Conservation (phyloP, 2,888 invertebrate genomes). For the Heliconius sara region DNA sequence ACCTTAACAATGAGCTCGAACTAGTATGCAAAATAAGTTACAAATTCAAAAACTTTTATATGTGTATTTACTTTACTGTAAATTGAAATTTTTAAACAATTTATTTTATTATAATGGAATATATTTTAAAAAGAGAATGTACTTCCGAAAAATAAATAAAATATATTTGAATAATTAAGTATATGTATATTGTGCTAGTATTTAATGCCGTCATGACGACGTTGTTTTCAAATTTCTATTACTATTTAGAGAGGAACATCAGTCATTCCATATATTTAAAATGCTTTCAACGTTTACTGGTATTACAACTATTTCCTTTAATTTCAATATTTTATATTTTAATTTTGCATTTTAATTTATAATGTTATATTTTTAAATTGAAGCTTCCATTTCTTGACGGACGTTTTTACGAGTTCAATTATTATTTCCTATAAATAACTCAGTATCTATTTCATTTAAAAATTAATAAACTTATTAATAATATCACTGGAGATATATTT, state of each 20-base stretch:
- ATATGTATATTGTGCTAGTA: not conserved
- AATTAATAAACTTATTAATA: conserved; percentile 2
- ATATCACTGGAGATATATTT: conserved; percentile 13
- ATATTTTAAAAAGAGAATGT: not conserved
- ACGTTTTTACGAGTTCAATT: not conserved
- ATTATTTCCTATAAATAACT: not conserved
- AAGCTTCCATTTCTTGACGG: not conserved
- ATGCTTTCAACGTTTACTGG: not conserved
- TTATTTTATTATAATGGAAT: not conserved
- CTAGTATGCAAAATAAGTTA: conserved; percentile 26
- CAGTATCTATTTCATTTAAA: not conserved
- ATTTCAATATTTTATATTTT: not conserved
- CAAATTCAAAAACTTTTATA: not conserved
- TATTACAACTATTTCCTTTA: not conserved
- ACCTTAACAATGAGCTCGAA: conserved; percentile 73
- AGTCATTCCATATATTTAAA: not conserved
- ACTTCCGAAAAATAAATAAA: not conserved
- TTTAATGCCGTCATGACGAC: not conserved
- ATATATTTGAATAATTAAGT: not conserved
- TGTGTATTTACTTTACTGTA: not conserved
- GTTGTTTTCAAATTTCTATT: not conserved
- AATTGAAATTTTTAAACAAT: not conserved
- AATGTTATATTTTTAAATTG: not conserved
- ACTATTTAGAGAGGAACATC: not conserved
- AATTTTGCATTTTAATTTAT: not conserved